Conservation (phyloP, 2,888 invertebrate species). For the Caenorhabditis sp. region DNA sequence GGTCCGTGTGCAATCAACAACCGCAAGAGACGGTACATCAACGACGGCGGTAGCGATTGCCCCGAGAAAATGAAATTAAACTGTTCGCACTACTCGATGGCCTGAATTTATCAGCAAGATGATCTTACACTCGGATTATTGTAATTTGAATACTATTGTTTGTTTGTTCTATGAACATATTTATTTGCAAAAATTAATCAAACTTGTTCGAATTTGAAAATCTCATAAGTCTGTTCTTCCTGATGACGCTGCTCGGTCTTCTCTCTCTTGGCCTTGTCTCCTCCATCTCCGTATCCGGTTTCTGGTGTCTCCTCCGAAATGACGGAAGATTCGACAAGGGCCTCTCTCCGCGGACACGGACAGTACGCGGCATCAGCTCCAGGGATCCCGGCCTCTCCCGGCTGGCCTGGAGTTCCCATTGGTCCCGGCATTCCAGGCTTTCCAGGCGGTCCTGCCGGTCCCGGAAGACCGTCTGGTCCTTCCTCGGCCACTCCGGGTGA, state of each 20-base stretch:
- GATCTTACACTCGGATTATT: neutral
- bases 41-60: neutral
- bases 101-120: neutral
- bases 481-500: slow-evolving; percentile 67
- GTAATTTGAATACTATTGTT: neutral
- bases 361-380: slow-evolving; percentile 65
- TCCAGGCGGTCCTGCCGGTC: slow-evolving; percentile 65
- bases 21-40: slow-evolving; percentile 12
- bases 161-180: slow-evolving; percentile 38
- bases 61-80: slow-evolving; percentile 25
- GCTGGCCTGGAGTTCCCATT: slow-evolving; percentile 62
- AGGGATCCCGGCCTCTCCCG: slow-evolving; percentile 58
- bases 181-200: slow-evolving; percentile 16
- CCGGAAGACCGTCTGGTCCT: slow-evolving; percentile 69
- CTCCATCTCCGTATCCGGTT: slow-evolving; percentile 49
- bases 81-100: neutral
- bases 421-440: slow-evolving; percentile 66
- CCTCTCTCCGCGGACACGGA: slow-evolving; percentile 62
- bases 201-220: slow-evolving; percentile 46
- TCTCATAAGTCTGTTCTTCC: slow-evolving; percentile 46
- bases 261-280: slow-evolving; percentile 41
- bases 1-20: neutral
- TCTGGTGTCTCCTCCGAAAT: slow-evolving; percentile 36
- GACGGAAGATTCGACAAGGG: slow-evolving; percentile 51
- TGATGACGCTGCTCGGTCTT: slow-evolving; percentile 16